Evolutionary conservation across 2,888 invertebrate genomes (phyloP).

Genomic region (Crioceris asparagi): DNA sequence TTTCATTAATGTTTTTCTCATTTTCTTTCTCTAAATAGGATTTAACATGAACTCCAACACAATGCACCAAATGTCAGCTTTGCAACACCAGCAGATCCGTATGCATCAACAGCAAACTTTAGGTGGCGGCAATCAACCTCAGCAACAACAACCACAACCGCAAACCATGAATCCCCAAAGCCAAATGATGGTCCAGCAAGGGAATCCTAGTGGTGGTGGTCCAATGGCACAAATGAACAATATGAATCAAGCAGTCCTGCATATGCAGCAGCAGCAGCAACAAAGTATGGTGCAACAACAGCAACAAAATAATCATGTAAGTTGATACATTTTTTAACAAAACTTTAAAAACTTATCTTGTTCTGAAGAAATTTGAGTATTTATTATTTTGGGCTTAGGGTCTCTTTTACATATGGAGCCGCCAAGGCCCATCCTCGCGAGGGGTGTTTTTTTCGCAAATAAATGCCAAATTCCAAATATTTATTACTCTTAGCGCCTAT

Average conservation of each 20-base stretch:
- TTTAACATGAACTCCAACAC: conserved; percentile 27
- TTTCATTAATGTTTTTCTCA: too few species aligned
- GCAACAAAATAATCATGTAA: conserved; percentile 19
- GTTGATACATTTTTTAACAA: too few species aligned
- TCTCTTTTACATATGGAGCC: too few species aligned
- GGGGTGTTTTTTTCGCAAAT: too few species aligned
- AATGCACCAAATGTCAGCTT: conserved; percentile 36
- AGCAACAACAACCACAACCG: conserved; percentile 32
- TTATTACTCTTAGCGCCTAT: too few species aligned
- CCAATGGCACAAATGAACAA: conserved; percentile 35
- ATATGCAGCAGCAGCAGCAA: conserved; percentile 44
- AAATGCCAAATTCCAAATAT: too few species aligned
- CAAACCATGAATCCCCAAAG: conserved; percentile 14
- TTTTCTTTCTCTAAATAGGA: too few species aligned
- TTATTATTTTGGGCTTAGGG: too few species aligned
- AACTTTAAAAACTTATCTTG: too few species aligned
- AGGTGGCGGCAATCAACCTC: conserved; percentile 19
- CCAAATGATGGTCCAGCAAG: conserved; percentile 31
- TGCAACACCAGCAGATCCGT: conserved; percentile 42
- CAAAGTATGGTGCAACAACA: conserved; percentile 40
- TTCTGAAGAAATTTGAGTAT: too few species aligned
- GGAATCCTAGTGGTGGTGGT: conserved; percentile 27
- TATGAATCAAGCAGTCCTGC: conserved; percentile 42
- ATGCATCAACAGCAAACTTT: conserved; percentile 36
- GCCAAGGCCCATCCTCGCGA: too few species aligned